Conservation (phyloP, 2,797 vertebrate species). For the Botia kubotai region DNA sequence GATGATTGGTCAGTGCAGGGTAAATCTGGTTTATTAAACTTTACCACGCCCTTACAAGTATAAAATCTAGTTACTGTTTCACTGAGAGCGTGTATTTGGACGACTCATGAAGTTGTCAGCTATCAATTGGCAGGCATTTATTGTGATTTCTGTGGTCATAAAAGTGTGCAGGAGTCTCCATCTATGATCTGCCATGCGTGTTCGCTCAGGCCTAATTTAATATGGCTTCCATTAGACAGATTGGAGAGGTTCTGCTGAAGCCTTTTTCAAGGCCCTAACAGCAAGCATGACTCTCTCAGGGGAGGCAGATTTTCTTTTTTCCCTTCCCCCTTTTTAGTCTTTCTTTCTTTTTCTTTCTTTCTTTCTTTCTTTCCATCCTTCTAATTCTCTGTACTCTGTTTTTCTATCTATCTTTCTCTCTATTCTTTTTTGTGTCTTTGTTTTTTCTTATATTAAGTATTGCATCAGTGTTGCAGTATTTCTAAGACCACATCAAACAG, state of each 20-base stretch:
- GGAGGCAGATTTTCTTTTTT: background rate
- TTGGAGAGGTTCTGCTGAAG: constrained; percentile 37
- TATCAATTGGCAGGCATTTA: constrained; percentile 53
- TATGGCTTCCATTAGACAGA: constrained; percentile 59
- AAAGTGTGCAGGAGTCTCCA: constrained; percentile 29
- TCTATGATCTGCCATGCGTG: constrained; percentile 33
- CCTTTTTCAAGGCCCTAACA: constrained; percentile 46
- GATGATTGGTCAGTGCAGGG: background rate
- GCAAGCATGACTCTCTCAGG: constrained; percentile 42
- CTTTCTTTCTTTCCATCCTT: constrained; percentile 3
- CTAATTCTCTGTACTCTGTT: background rate
- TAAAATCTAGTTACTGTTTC: constrained; percentile 45
- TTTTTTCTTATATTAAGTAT: constrained; percentile 56
- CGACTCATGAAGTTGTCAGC: constrained; percentile 42
- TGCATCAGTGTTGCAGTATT: background rate
- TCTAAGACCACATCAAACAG: constrained; percentile 36
- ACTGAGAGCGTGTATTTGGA: constrained; percentile 37
- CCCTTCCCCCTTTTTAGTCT: background rate
- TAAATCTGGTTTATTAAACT: constrained; percentile 42
- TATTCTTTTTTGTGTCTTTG: constrained; percentile 18
- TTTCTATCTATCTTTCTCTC: background rate
- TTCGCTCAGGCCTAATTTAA: constrained; percentile 56
- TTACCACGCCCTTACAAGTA: constrained; percentile 30
- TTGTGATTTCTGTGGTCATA: constrained; percentile 52
- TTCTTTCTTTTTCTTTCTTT: background rate